A percentile compares a stretch with the other conserved stretches of the same genome.
Conservation (phyloP, 2,888 invertebrate species). For the Uropetala carovei region DNA sequence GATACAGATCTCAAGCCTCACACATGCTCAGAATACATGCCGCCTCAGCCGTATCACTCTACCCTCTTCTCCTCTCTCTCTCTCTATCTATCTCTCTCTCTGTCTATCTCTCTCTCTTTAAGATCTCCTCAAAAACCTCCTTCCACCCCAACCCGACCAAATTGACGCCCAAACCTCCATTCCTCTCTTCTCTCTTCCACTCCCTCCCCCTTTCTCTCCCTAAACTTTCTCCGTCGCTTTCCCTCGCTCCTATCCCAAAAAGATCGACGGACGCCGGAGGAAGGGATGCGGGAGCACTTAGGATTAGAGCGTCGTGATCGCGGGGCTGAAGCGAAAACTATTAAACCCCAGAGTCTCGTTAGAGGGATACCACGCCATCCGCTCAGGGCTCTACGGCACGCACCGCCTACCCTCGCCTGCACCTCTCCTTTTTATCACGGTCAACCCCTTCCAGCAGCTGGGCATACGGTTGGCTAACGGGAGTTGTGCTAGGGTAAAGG, state of each 20-base stretch:
- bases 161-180: background rate
- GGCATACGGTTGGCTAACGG: background rate
- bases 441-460: background rate
- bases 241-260: background rate
- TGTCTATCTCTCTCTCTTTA: background rate
- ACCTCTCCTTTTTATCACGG: conserved; percentile 4
- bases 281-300: background rate
- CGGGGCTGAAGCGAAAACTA: conserved; percentile 46
- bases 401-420: background rate
- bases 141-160: background rate
- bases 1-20: background rate
- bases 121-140: too few species aligned
- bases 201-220: background rate
- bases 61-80: background rate
- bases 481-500: background rate
- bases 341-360: conserved; percentile 53
- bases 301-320: background rate
- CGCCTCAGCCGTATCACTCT: background rate
- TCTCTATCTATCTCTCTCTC: too few species aligned
- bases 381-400: conserved; percentile 21
- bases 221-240: background rate
- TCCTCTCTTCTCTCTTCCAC: background rate
- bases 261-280: background rate
- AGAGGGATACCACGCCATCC: conserved; percentile 54
- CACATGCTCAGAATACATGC: background rate